These are phyloP conservation scores for Rhyzopertha dominica DNA, from an alignment of 1,140 invertebrate genomes.

Conservation along the genomic window DNA sequence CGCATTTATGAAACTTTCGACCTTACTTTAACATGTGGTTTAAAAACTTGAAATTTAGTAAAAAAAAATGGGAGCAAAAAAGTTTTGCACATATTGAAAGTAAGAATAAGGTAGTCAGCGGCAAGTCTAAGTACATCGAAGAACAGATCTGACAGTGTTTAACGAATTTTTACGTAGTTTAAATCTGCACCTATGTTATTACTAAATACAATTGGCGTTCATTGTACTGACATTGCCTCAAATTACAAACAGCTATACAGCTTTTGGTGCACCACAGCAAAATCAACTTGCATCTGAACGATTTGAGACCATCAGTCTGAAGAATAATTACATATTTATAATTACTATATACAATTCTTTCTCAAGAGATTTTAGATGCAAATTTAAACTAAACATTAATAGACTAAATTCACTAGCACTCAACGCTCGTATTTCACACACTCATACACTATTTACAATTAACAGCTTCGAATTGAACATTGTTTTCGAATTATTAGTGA, in stretches of 20 bases:
- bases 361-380: too few relatives aligned
- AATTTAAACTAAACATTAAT: too few relatives aligned
- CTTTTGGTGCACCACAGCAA: not conserved
- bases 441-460: not conserved
- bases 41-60: not conserved
- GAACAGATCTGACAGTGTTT: slow-evolving; percentile 31
- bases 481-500: too few relatives aligned
- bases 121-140: slow-evolving; percentile 37
- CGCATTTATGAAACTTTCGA: slow-evolving; percentile 30
- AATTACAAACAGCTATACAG: slow-evolving; percentile 2
- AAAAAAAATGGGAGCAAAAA: not conserved
- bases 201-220: not conserved
- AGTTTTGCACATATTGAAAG: slow-evolving; percentile 6
- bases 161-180: slow-evolving; percentile 6
- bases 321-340: slow-evolving; percentile 6
- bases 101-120: slow-evolving; percentile 1
- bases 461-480: too few relatives aligned
- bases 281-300: not conserved
- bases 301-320: not conserved
- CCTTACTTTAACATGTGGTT: too few relatives aligned
- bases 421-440: not conserved
- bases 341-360: too few relatives aligned
- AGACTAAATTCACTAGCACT: not conserved
- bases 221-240: not conserved
- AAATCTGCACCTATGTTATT: slow-evolving; percentile 9